Percentiles rank a stretch among this genome's conserved stretches.
phyloP scores from a whole-genome alignment of 1,140 invertebrate genomes.

The Conus betulinus region DNA sequence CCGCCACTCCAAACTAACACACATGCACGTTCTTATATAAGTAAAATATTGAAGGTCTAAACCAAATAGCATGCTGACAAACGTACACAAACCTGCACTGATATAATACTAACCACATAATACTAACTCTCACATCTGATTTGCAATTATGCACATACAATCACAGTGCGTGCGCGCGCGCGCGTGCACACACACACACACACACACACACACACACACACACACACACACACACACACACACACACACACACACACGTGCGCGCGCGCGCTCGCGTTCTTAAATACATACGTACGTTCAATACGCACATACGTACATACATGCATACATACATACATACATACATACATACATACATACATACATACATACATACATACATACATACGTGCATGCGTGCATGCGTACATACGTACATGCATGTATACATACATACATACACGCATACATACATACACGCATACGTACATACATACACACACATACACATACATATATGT shows the following conservation, averaged over 20 bases:
- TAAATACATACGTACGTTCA: background rate
- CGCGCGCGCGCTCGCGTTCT: background rate
- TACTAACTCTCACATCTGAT: background rate
- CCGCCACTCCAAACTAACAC: no score
- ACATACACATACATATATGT: no score
- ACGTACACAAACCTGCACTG: background rate
- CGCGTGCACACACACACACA: no score
- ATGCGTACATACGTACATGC: background rate
- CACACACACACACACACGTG: background rate
- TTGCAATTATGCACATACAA: background rate
- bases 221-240: no score
- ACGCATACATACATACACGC: background rate
- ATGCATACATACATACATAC: background rate
- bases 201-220: no score
- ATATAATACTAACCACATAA: background rate
- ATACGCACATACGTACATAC: background rate
- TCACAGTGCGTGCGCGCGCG: background rate
- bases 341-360: constrained; percentile 2
- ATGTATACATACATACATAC: background rate
- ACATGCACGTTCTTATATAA: no score
- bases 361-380: background rate
- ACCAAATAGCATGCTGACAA: background rate
- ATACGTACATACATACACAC: background rate
- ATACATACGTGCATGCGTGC: background rate
- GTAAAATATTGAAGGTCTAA: no score